Evolutionary conservation across 2,888 invertebrate species (phyloP).

Genomic region (Physocephala rufipes): DNA sequence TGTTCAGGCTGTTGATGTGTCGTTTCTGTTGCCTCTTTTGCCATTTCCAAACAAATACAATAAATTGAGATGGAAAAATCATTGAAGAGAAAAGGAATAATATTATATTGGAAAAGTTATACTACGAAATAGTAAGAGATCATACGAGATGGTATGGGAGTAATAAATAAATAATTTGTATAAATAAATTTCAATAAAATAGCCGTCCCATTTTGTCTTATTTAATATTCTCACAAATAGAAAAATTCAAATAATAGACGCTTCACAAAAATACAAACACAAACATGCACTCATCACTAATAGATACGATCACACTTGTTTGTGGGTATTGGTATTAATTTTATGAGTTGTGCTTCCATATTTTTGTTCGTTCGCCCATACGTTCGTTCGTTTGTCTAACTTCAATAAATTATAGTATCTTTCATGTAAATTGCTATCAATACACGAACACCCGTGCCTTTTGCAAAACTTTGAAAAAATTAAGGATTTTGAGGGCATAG

Average conservation of each 20-base stretch:
- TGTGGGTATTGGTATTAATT: background rate
- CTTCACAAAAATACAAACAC: background rate
- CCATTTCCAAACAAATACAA: conserved; percentile 39
- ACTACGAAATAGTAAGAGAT: too few species aligned
- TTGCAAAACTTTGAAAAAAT: too few species aligned
- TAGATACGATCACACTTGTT: background rate
- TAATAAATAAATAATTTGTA: background rate
- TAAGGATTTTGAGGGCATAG: too few species aligned
- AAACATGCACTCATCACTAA: background rate
- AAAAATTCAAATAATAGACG: conserved; percentile 10
- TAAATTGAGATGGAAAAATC: conserved; percentile 49
- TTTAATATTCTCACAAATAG: background rate
- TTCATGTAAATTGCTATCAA: too few species aligned
- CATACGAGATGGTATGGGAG: background rate
- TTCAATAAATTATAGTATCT: too few species aligned
- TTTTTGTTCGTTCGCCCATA: too few species aligned
- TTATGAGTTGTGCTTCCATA: too few species aligned
- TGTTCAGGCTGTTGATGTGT: conserved; percentile 33
- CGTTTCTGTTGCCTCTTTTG: too few species aligned
- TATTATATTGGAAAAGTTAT: conserved; percentile 8
- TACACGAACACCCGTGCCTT: too few species aligned
- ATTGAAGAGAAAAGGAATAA: conserved; percentile 38
- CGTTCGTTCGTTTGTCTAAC: too few species aligned
- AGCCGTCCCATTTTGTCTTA: background rate
- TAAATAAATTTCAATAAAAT: conserved; percentile 12